These are phyloP conservation scores for Phoxinus phoxinus DNA, from an alignment of 2,113 vertebrate species.

Conservation along the genomic window DNA sequence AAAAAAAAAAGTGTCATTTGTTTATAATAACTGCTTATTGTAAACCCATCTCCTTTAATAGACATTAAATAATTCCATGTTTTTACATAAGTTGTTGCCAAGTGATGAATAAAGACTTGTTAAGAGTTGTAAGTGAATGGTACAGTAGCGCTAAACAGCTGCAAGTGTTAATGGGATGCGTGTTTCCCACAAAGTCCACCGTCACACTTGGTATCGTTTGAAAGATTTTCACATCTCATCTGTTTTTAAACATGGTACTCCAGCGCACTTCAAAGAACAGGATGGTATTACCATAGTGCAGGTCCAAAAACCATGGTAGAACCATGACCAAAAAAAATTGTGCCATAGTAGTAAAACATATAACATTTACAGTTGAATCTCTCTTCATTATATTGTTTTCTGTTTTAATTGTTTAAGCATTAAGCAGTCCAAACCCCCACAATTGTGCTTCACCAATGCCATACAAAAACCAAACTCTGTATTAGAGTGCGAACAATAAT, in stretches of 20 bases:
- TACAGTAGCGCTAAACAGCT: not conserved
- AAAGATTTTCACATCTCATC: slow-evolving; percentile 3
- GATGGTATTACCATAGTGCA: not conserved
- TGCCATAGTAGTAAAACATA: not conserved
- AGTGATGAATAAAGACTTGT: not conserved
- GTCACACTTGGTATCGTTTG: not conserved
- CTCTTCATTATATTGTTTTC: not conserved
- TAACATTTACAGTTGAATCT: not conserved
- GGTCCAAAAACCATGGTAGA: not conserved
- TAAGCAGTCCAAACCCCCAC: slow-evolving; percentile 65
- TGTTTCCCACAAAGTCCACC: not conserved
- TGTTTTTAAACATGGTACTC: not conserved
- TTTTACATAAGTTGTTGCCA: not conserved
- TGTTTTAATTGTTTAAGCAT: slow-evolving; percentile 56
- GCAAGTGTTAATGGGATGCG: not conserved
- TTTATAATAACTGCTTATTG: not conserved
- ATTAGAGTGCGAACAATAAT: not conserved
- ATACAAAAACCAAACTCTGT: not conserved
- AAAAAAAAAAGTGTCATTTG: too few species aligned
- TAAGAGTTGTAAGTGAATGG: not conserved
- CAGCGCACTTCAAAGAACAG: not conserved
- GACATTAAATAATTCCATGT: not conserved
- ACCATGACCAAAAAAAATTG: not conserved
- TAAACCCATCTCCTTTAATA: not conserved
- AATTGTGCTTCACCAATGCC: slow-evolving; percentile 44